phyloP scores from a whole-genome alignment of 2,888 invertebrate genomes.

The Heliconius cydno region DNA sequence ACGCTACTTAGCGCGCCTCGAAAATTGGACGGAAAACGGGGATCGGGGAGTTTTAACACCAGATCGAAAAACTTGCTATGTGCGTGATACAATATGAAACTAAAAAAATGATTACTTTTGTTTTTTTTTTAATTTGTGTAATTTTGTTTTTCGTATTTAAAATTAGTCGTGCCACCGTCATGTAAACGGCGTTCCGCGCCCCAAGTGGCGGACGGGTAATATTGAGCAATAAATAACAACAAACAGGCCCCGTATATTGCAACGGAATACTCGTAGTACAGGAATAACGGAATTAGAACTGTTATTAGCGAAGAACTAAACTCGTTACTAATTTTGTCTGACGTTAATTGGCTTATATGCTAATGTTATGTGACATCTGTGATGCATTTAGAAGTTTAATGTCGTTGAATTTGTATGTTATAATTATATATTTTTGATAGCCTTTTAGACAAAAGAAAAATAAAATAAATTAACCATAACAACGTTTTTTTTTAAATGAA shows the following conservation, averaged over 20 bases:
- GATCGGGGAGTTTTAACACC: too few species aligned
- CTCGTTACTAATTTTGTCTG: slow-evolving; percentile 42
- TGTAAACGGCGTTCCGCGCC: slow-evolving; percentile 37
- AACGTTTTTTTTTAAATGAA: too few species aligned
- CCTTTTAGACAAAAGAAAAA: too few species aligned
- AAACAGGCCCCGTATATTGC: slow-evolving; percentile 48
- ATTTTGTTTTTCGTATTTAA: not conserved
- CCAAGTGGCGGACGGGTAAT: slow-evolving; percentile 48
- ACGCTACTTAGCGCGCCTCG: too few species aligned
- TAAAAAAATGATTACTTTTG: too few species aligned
- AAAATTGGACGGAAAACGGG: too few species aligned
- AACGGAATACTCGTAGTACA: slow-evolving; percentile 37
- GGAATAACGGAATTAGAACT: slow-evolving; percentile 45
- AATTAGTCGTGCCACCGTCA: slow-evolving; percentile 19
- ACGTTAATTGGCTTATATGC: slow-evolving; percentile 41
- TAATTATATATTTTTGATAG: too few species aligned
- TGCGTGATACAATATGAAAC: too few species aligned
- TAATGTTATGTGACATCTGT: slow-evolving; percentile 31
- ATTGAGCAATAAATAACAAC: slow-evolving; percentile 52
- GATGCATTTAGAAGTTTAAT: slow-evolving; percentile 25
- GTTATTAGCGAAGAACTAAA: slow-evolving; percentile 41
- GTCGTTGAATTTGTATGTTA: not conserved
- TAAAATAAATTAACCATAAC: too few species aligned
- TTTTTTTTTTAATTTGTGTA: too few species aligned
- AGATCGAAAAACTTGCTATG: too few species aligned